Conservation (phyloP, 2,113 vertebrate species). For the Drymodes brunneopygia region DNA sequence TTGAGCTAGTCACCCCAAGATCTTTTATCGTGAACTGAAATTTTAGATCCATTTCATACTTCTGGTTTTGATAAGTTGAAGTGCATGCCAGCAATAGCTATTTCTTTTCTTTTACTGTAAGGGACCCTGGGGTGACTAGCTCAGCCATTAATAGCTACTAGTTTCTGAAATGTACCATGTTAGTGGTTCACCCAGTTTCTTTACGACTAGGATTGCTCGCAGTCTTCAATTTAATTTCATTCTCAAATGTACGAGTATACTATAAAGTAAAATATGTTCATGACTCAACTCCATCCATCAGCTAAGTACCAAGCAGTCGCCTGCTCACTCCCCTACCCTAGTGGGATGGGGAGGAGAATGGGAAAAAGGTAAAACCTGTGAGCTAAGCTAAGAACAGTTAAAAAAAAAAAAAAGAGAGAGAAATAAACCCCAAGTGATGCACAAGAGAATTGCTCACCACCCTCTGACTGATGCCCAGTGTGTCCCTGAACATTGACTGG, state of each 20-base stretch:
- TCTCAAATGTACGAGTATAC: background rate
- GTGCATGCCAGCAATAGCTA: background rate
- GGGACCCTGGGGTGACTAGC: background rate
- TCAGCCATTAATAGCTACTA: background rate
- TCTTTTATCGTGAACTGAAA: background rate
- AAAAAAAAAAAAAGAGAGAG: too few species aligned
- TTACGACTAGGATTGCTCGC: background rate
- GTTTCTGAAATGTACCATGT: background rate
- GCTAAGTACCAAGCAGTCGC: fast-evolving
- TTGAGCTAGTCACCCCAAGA: background rate
- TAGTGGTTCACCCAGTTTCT: background rate
- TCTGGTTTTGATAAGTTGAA: background rate
- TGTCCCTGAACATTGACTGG: background rate
- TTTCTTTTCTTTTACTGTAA: background rate
- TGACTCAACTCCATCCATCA: background rate
- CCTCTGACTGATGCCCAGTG: background rate
- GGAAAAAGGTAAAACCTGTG: background rate
- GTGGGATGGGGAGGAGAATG: background rate
- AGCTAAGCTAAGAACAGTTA: background rate
- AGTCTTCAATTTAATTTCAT: background rate
- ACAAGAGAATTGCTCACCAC: background rate
- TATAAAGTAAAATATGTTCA: background rate
- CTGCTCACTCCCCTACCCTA: background rate
- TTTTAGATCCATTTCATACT: background rate
- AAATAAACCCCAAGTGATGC: background rate